These are phyloP conservation scores for Turritopsis rubra DNA, from an alignment of 30 jellyfish, hydroid and myxozoan species.

Conservation along the genomic window DNA sequence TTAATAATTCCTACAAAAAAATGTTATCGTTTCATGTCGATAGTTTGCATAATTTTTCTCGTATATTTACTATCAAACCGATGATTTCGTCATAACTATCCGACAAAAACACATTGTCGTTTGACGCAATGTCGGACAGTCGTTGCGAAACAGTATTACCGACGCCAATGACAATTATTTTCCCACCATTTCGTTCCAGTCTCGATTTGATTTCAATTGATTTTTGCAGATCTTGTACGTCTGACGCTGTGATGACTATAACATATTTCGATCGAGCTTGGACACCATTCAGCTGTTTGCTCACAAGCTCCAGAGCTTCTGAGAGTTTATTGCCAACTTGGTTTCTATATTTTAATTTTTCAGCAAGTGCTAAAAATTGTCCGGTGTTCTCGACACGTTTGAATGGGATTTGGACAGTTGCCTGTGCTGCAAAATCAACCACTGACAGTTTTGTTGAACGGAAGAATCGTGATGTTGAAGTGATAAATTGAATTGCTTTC, in stretches of 20 bases:
- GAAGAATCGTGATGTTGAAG: conserved; percentile 44
- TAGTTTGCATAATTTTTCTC: conserved; percentile 40
- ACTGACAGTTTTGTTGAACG: conserved; percentile 38
- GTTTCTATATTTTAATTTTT: conserved; percentile 19
- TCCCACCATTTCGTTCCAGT: conserved; percentile 37
- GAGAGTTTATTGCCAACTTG: conserved; percentile 35
- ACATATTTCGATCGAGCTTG: conserved; percentile 43
- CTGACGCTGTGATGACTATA: conserved; percentile 41
- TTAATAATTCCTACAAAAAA: neutral
- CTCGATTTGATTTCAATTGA: conserved; percentile 16
- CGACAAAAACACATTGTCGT: conserved; percentile 26
- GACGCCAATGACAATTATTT: conserved; percentile 48
- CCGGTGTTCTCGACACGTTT: conserved; percentile 13
- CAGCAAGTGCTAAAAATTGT: conserved; percentile 24
- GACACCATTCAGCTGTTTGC: neutral
- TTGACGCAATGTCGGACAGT: conserved; percentile 35
- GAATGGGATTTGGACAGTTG: conserved; percentile 30
- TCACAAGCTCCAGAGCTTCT: conserved; percentile 36
- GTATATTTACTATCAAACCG: conserved; percentile 40
- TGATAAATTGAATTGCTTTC: conserved; percentile 52
- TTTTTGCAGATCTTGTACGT: neutral
- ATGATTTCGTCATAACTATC: conserved; percentile 52
- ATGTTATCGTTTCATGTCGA: conserved; percentile 2
- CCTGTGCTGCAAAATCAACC: conserved; percentile 40
- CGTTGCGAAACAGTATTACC: conserved; percentile 38